A percentile compares a stretch with the other conserved stretches of the same genome.
phyloP scores from a whole-genome alignment of 2,797 vertebrate genomes.

The Tapera naevia region DNA sequence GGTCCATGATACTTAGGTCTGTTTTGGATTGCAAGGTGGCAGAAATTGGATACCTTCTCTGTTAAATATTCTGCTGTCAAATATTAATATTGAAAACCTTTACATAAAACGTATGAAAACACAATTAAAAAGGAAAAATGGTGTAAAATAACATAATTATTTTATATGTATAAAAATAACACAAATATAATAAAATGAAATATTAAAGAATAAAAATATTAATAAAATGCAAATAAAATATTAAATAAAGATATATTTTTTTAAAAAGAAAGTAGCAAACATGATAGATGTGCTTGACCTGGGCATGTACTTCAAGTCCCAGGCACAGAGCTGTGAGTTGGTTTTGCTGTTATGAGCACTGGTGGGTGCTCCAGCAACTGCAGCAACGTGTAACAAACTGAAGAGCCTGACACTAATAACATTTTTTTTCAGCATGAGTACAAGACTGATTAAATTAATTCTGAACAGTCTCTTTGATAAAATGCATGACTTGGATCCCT shows the following conservation, averaged over 20 bases:
- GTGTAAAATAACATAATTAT: neutral
- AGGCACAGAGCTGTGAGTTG: neutral
- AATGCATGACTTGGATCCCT: neutral
- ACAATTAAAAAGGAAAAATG: neutral
- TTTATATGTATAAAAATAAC: neutral
- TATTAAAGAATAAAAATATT: neutral
- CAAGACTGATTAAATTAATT: conserved; percentile 25
- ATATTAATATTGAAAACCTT: neutral
- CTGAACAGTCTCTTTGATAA: conserved; percentile 48
- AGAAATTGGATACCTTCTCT: neutral
- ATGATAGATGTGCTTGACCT: neutral
- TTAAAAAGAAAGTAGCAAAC: neutral
- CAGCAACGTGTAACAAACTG: neutral
- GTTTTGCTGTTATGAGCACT: neutral
- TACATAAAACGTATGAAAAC: neutral
- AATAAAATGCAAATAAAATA: neutral
- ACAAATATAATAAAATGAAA: neutral
- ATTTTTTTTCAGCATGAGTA: neutral
- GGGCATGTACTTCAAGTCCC: neutral
- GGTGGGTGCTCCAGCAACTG: neutral
- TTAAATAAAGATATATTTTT: neutral
- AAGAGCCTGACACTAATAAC: neutral
- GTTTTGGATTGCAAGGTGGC: neutral
- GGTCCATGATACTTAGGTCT: neutral
- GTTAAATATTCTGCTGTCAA: neutral